Evolutionary conservation across 2,888 invertebrate genomes (phyloP), one percentile per base, ranked within the genome.

Genomic region (Girardia tigrina): DNA sequence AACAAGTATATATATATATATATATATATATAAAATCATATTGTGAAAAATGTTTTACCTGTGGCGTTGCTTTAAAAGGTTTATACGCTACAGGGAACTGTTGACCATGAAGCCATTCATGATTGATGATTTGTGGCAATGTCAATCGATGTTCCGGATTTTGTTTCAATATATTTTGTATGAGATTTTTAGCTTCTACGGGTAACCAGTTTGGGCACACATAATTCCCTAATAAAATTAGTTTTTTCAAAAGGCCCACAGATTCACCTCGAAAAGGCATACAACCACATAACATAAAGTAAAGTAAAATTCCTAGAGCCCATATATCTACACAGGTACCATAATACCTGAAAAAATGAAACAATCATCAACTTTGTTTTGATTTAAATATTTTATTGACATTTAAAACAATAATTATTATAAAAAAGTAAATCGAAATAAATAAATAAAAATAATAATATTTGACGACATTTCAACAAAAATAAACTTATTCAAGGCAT

Each of bases 211-310:
- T 79, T 0, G 84, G 84, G 69, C 84, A 82, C 27, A 79, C 84
- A 80, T 87, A 89, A 23, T 77, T 70, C 6, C 89, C 89, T 76
- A 88, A 88, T 36, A 89, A 82, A 78, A 90, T 89, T 79, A 88
- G 87, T 77, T 88, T 86, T 82, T 89, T 89, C 72, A 90, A 85
- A 73, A 88, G 88, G 2, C 88, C 87, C 72, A 90, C 89, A n/a
- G 89, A 89, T 78, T 89, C 89, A 0, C 89, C 90, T 42, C 88
- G 86, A 81, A 90, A 90, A n/a, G 90, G 90, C 88, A 90, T 90
- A 76, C 88, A 87, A 0, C 89, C 90, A n/a, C 89, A 88, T 36
- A 90, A 87, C 87, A 90, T 89, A 81, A 90, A 90, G 81, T 88
- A 90, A 4, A 89, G 84, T 72, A 90, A 82, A 26, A 90, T 88